These are phyloP conservation scores for Drosophila malerkotliana DNA, from an alignment of 1,140 invertebrate species.

Conservation along the genomic window DNA sequence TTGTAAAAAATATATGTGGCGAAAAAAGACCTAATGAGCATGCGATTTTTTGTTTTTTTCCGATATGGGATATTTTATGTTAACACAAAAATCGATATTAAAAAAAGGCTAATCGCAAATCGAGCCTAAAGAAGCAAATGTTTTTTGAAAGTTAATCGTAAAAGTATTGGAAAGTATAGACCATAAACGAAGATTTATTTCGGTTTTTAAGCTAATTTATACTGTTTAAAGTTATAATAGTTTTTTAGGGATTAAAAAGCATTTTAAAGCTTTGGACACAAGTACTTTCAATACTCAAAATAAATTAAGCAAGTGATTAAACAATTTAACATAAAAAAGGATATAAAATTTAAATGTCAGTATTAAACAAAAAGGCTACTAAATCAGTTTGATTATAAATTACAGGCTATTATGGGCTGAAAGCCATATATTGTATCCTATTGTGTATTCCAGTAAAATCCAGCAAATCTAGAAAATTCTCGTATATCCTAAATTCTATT, in stretches of 20 bases:
- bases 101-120: conserved; percentile 35
- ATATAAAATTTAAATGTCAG: no score
- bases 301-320: no score
- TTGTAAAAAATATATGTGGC: conserved; percentile 41
- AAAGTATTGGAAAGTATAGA: conserved; percentile 19
- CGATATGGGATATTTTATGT: conserved; percentile 36
- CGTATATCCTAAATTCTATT: background rate
- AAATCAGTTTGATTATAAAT: no score
- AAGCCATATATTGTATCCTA: no score
- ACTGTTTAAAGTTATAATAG: no score
- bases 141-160: conserved; percentile 5
- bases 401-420: no score
- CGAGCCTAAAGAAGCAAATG: background rate
- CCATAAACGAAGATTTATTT: conserved; percentile 16
- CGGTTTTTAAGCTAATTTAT: background rate
- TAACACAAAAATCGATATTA: conserved; percentile 29
- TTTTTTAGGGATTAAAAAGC: no score
- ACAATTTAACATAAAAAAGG: no score
- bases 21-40: conserved; percentile 65
- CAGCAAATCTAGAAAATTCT: background rate
- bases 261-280: no score
- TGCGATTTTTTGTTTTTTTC: conserved; percentile 56
- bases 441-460: background rate
- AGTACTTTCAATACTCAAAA: no score
- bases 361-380: no score